Percentiles rank a stretch among this genome's conserved stretches.
Evolutionary conservation across 92 coral and sea anemone genomes (phyloP).

Genomic region (Meandrina meandrites): DNA sequence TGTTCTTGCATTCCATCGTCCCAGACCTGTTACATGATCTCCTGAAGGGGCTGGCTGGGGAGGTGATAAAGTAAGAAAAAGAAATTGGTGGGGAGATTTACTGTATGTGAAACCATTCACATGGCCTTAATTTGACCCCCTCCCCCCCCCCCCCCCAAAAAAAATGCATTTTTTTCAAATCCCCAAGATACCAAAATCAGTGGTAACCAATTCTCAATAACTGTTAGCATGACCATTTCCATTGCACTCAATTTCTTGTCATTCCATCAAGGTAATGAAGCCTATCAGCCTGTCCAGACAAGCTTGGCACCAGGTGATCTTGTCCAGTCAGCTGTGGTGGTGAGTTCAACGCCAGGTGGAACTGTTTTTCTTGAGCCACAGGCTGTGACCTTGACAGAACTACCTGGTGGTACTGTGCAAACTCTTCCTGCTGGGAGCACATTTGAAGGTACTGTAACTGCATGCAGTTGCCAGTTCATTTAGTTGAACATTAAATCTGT

Average conservation of each 20-base stretch:
- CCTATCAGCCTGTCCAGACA: conserved; percentile 72
- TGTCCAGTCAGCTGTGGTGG: conserved; percentile 93
- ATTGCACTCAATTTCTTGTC: neutral
- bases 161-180: no score
- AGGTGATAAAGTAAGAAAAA: no score
- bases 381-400: conserved; percentile 91
- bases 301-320: conserved; percentile 80
- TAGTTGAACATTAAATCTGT: no score
- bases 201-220: no score
- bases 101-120: no score
- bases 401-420: conserved; percentile 89
- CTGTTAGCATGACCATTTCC: no score
- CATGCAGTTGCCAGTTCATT: neutral
- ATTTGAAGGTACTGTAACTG: conserved; percentile 71
- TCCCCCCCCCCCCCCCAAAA: no score
- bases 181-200: no score
- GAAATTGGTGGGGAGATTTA: neutral
- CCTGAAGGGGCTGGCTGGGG: no score
- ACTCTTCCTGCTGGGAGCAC: conserved; percentile 79
- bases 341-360: conserved; percentile 80
- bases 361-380: conserved; percentile 92
- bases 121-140: no score
- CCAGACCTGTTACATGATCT: no score
- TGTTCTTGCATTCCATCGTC: neutral
- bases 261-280: conserved; percentile 41